Conservation (phyloP, 2,113 vertebrate genomes). For the Melozone crissalis region DNA sequence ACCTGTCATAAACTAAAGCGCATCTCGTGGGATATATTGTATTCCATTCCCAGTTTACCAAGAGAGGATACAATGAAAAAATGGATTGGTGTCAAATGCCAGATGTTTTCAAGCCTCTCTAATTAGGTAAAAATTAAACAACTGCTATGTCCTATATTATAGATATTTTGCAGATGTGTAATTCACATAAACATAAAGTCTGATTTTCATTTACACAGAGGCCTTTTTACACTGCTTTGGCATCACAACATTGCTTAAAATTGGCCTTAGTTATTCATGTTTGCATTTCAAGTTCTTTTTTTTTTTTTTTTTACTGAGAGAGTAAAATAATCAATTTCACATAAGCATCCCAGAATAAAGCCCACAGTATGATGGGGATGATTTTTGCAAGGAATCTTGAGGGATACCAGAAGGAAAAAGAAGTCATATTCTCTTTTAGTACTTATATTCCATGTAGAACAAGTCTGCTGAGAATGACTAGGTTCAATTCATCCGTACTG, state of each 20-base stretch:
- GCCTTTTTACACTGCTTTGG: conserved; percentile 5
- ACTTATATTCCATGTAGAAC: not conserved
- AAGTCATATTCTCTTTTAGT: not conserved
- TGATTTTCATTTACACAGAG: conserved; percentile 56
- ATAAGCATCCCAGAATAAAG: not conserved
- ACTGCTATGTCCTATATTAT: conserved; percentile 52
- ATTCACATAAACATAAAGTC: conserved; percentile 64
- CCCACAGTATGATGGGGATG: not conserved
- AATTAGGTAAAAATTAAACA: conserved; percentile 78
- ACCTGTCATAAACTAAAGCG: conserved; percentile 73
- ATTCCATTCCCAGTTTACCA: conserved; percentile 69
- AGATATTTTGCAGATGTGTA: conserved; percentile 75
- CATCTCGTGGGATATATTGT: conserved; percentile 72
- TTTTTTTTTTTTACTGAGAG: not conserved
- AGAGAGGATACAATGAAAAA: conserved; percentile 74
- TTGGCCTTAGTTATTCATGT: not conserved
- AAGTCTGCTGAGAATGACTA: not conserved
- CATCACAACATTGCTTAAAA: conserved; percentile 29
- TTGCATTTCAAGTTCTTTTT: not conserved
- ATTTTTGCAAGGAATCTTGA: conserved; percentile 26
- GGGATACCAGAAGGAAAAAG: conserved; percentile 36
- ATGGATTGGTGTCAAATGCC: conserved; percentile 75
- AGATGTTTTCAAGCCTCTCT: conserved; percentile 76
- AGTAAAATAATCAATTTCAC: not conserved
- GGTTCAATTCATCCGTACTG: not conserved